Evolutionary conservation across 2,113 vertebrate genomes (phyloP), one percentile per base, ranked within the genome.

Genomic region (Ptyas mucosa): DNA sequence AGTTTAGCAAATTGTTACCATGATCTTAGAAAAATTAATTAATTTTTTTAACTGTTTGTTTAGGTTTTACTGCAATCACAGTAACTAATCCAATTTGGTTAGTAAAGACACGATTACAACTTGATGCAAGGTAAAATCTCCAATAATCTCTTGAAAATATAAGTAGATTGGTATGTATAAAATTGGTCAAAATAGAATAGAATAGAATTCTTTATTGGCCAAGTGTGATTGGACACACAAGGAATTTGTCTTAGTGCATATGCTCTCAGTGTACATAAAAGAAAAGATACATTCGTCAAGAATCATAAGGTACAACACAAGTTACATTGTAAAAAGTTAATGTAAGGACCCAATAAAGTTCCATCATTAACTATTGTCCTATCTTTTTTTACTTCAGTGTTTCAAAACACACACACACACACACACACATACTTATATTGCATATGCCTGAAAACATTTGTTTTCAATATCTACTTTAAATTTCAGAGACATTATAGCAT

Each of bases 21-120:
- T 85, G 69, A 49, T 94, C 85, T 91, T 96, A 87, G 96, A 90
- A 95, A 92, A 87, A 93, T 95, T 98, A 96, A 97, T 95, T 96
- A 95, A 89, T 96, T 54, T 96, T 97, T 97, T 97, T 96, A 93
- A 96, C 81, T 97, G 91, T 98, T 98, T 95, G 96, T 98, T 94
- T 98, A 99, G 99, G 99, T 96, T 99, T 99, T 97, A 99, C 99
- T 55, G 99, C 99, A 5, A 99, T 99, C 96, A 99, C 99, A 85
- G 98, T 98, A 52, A 99, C 99, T 97, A 99, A 99, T 97, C 99
- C 99, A 93, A 99, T 99, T 98, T 99, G 99, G 99, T 98, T 99
- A 94, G 98, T 99, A 94, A 99, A 99, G 98, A 99, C 99, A 90
- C 98, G 99, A 11, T 96, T 99, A 92, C 99, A 99, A 97, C 98